These are phyloP conservation scores for Phataginus tetradactyla DNA, from an alignment of 2,797 vertebrate species.

Conservation along the genomic window DNA sequence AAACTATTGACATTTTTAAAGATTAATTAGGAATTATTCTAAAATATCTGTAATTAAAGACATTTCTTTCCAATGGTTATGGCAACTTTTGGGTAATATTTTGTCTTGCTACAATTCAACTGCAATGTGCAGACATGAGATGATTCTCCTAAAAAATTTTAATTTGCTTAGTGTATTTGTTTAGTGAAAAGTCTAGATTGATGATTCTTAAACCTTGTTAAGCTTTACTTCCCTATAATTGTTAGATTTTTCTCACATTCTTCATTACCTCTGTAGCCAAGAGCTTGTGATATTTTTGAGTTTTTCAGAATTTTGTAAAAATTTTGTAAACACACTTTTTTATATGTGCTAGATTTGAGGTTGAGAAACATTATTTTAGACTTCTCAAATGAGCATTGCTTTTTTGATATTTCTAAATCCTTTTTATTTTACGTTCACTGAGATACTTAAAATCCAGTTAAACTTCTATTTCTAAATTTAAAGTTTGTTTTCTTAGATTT, in stretches of 20 bases:
- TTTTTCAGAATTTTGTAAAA: slow-evolving; percentile 15
- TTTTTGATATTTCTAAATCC: neutral
- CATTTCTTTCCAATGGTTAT: neutral
- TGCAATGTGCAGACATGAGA: neutral
- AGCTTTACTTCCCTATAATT: neutral
- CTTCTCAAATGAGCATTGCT: neutral
- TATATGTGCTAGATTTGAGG: neutral
- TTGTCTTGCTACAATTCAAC: neutral
- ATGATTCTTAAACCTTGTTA: neutral
- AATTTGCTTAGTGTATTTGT: neutral
- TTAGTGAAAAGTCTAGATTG: neutral
- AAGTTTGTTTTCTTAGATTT: neutral
- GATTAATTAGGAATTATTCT: neutral
- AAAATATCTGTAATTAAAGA: neutral
- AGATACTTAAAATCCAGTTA: neutral
- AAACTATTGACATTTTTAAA: neutral
- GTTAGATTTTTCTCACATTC: neutral
- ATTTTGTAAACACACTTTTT: neutral
- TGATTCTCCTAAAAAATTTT: neutral
- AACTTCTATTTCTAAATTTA: neutral
- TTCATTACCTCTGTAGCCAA: neutral
- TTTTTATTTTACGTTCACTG: slow-evolving; percentile 8
- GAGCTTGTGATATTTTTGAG: neutral
- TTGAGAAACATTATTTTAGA: neutral
- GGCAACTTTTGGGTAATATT: slow-evolving; percentile 1